Evolutionary conservation across 2,113 vertebrate species (phyloP), one percentile per base, ranked within the genome.

Genomic region (Aldabrachelys gigantea): DNA sequence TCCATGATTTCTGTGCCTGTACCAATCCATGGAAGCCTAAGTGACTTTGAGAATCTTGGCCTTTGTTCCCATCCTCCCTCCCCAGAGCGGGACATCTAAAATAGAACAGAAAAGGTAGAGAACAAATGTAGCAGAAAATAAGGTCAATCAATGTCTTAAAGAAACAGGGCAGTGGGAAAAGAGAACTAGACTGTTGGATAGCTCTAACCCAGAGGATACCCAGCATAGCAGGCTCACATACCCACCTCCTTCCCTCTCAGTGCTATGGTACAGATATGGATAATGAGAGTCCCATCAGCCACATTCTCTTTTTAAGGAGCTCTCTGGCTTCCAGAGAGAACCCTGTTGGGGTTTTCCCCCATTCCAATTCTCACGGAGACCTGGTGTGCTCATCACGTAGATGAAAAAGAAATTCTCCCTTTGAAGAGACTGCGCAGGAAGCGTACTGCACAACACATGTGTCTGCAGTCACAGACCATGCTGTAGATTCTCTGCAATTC

Each of bases 381-480:
- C 16, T 16, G 41, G 8, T 50, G n/a, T n/a, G 81, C 3, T 83
- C 50, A 50, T 7, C 38, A 72, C 31, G 14, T 1, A 10, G 79
- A 72, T 44, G 62, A 56, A 10, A 82, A 89, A 82, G 0, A 44
- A 1, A 17, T 8, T 65, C 85, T 80, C 29, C 69, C 10, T n/a
- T 44, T 8, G 75, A 19, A 49, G 27, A 57, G 69, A n/a, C 27
- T 69, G 17, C 56, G 5, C 25, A 57, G 25, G 10, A 27, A 5
- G 13, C n/a, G 2, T 25, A 1, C 59, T 1, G 49, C 1, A 52
- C 17, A 80, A 72, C 53, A 56, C 44, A 0, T 0, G 12, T 3
- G 22, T 52, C 76, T 53, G 57, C 0, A 2, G 82, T 52, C 6
- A 84, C 0, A 57, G 59, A 31, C 76, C 29, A 53, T 19, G 7